phyloP scores from a whole-genome alignment of 53 echinoderm and acorn worm species.

The Luidia sarsii region DNA sequence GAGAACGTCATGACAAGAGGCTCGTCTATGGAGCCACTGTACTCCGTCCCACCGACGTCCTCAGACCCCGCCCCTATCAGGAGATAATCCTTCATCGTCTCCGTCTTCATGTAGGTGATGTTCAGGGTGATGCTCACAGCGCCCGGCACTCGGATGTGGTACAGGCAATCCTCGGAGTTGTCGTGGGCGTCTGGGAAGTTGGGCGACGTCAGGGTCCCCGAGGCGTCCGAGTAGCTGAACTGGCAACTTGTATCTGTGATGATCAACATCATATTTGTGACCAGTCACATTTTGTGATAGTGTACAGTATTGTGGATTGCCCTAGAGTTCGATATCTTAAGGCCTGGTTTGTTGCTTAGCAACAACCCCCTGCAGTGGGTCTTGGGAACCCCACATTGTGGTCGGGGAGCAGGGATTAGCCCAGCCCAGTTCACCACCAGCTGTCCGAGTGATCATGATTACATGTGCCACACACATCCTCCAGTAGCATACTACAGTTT shows the following conservation, averaged over 20 bases:
- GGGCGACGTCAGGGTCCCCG: slow-evolving; percentile 64
- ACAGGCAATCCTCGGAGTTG: slow-evolving; percentile 65
- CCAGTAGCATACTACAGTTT: too few species aligned
- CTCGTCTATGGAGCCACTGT: background rate
- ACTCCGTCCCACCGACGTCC: background rate
- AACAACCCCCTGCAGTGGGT: too few species aligned
- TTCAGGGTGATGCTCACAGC: slow-evolving; percentile 77
- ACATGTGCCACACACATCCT: too few species aligned
- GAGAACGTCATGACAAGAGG: slow-evolving; percentile 24
- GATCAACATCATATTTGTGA: too few species aligned
- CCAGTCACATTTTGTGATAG: too few species aligned
- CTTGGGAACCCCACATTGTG: too few species aligned
- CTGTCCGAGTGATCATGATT: too few species aligned
- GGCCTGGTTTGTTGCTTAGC: too few species aligned
- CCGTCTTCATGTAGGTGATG: slow-evolving; percentile 62
- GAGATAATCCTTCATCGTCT: slow-evolving; percentile 75
- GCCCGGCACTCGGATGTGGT: slow-evolving; percentile 76
- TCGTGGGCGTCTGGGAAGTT: slow-evolving; percentile 73
- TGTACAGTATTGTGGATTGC: too few species aligned
- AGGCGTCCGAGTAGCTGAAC: slow-evolving; percentile 37
- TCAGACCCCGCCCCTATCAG: slow-evolving; percentile 53
- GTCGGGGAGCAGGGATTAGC: too few species aligned
- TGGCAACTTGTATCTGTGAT: slow-evolving; percentile 44
- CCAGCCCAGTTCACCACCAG: too few species aligned
- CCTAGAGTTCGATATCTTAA: too few species aligned